Base-by-base conservation (phyloP, 2,888 invertebrate species). In the Ormyrus nitidulus region DNA sequence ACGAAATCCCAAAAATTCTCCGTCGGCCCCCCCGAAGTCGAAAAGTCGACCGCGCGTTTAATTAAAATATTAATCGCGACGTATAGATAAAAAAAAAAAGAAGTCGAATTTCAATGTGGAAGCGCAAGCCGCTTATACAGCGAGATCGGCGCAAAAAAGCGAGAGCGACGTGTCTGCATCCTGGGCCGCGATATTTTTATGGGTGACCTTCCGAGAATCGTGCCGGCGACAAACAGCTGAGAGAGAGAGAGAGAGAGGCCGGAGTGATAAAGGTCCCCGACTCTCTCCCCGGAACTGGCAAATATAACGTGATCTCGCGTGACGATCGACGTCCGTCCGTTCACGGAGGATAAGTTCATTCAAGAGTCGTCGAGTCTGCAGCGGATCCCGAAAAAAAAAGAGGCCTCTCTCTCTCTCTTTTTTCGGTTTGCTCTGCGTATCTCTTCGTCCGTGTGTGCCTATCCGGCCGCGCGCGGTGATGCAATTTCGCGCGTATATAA, bases 141-240 rank as follows among this genome's bases (percentile, higher is more conserved):
- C 19, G 69, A 62, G 62, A 5, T 8, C 5, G 48, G 46, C 54
- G 53, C 11, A 19, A 56, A 11, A 6, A 51, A 34, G 58, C 48
- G 48, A n/a, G 58, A 44, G 65, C 19, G 51, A 5, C 53, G 82
- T 86, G 85, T 84, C 76, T 82, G 83, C 85, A 86, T 86, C 86
- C 86, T 85, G 84, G 82, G 58, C n/a, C 44, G 78, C 79, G 86
- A 87, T 87, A 87, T 87, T 86, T 87, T 87, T 87, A 86, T 84
- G 86, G 34, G 84, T 85, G 85, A 85, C 87, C 87, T 87, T 87
- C 87, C 85, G 83, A 87, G 87, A 87, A 87, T 82, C 82, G 83
- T 81, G 81, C 85, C 82, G 85, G 66, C 54, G 85, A 85, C 79
- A 85, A 87, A 87, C 87, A 87, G 87, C 87, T 87, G 87, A 87